Evolutionary conservation across 2,888 invertebrate species (phyloP), one percentile per base, ranked within the genome.

Genomic region (Mesopsocus fuscifrons): DNA sequence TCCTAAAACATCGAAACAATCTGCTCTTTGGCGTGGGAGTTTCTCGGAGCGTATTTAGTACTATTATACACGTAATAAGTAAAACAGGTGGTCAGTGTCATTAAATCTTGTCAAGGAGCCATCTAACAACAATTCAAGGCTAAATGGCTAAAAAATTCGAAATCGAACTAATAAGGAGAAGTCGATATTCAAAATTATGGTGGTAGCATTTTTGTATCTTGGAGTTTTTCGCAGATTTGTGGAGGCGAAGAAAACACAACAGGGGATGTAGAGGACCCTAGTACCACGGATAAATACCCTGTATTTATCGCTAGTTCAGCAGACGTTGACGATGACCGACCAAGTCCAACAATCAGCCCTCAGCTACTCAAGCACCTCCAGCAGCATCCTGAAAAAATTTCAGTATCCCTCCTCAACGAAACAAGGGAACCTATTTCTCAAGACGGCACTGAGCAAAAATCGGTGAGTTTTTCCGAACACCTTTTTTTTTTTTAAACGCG

Each of bases 401-500:
- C 21, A n/a, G 50, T 48, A 44, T 43, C 51, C 48, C 46, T 48
- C 16, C 65, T 67, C 59, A 76, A 74, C 57, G 72, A 74, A 55
- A 77, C 77, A 2, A 68, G 77, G 57, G 81, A 81, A 57, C 74
- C 77, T 1, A 63, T 81, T 23, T 71, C 74, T 48, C 72, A 76
- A 46, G 80, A 81, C 53, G 77, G 78, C 51, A 81, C 77, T 54
- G 77, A 79, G 57, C 77, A 77, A 55, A 78, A 80, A 54, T 73
- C 79, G 51, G 81, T 81, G 60, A 76, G 77, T 67, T 45, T n/a
- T n/a, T n/a, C n/a, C 1, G 20, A 16, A 2, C 17, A 13, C 46
- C 46, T 52, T 63, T 62, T 59, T 51, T 50, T 51, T 42, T 46
- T 56, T 52, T 51, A 54, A n/a, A n/a, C n/a, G n/a, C n/a, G n/a